Percentiles rank a stretch among this genome's conserved stretches.
These are phyloP conservation scores for Xiphias gladius DNA, from an alignment of 2,113 vertebrate genomes.

Conservation along the genomic window DNA sequence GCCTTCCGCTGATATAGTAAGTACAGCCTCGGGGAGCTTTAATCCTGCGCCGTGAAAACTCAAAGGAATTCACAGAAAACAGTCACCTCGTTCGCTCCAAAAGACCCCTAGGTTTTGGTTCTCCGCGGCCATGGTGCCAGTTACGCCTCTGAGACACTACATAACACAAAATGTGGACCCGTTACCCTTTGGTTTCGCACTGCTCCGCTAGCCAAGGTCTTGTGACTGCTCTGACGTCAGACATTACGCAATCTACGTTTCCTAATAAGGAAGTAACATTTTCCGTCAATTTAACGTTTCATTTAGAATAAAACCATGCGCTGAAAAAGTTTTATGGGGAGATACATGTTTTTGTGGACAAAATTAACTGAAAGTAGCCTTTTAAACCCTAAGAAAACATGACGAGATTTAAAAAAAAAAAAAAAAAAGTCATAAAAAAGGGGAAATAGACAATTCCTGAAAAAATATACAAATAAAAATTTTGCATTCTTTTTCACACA, in stretches of 20 bases:
- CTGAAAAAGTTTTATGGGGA: too few species aligned
- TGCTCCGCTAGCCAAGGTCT: slow-evolving; percentile 59
- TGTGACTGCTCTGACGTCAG: slow-evolving; percentile 85
- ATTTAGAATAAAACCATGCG: neutral
- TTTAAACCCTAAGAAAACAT: too few species aligned
- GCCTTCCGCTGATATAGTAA: neutral
- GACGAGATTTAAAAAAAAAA: neutral
- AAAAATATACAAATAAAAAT: neutral
- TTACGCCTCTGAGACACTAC: neutral
- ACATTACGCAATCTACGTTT: slow-evolving; percentile 73
- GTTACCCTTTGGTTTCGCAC: slow-evolving; percentile 21
- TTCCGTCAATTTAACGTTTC: neutral
- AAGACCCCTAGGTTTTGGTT: neutral
- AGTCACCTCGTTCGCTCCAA: neutral
- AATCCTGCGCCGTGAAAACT: neutral
- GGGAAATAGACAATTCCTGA: neutral
- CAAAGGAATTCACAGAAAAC: slow-evolving; percentile 16
- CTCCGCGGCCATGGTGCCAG: slow-evolving; percentile 51
- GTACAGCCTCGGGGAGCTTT: neutral
- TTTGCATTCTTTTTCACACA: neutral
- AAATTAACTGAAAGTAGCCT: neutral
- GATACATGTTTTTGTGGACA: neutral
- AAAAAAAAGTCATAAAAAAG: neutral
- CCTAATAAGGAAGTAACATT: slow-evolving; percentile 68
- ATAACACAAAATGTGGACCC: slow-evolving; percentile 16